phyloP scores from a whole-genome alignment of 2,797 vertebrate species.

The Amblyraja radiata region DNA sequence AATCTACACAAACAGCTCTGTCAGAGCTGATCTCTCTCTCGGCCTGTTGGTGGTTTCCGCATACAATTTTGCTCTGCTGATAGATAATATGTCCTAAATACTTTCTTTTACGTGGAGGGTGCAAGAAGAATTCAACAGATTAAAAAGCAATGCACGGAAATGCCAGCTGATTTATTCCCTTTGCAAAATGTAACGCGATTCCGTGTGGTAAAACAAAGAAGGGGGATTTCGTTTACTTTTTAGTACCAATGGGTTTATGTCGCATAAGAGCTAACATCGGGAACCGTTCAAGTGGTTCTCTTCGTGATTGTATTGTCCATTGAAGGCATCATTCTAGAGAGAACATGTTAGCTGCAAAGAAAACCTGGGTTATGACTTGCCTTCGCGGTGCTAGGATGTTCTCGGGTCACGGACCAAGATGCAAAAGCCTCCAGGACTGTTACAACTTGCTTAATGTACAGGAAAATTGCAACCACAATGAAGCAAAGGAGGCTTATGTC shows the following conservation, averaged over 20 bases:
- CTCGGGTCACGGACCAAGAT: constrained; percentile 45
- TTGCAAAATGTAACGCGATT: neutral
- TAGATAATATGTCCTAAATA: neutral
- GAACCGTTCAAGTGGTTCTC: neutral
- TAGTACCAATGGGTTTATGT: neutral
- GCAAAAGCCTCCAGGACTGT: constrained; percentile 56
- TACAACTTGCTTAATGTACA: constrained; percentile 75
- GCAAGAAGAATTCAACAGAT: neutral
- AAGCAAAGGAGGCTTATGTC: constrained; percentile 73
- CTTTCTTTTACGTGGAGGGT: neutral
- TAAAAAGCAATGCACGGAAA: neutral
- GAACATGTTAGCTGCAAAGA: constrained; percentile 6
- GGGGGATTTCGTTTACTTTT: neutral
- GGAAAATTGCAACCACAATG: constrained; percentile 59
- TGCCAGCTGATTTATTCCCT: neutral
- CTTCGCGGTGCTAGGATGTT: constrained; percentile 44
- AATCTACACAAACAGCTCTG: neutral
- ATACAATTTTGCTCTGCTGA: neutral
- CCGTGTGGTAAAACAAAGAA: neutral
- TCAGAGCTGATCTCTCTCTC: neutral
- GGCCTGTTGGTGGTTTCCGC: neutral
- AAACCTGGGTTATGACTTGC: neutral
- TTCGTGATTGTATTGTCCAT: neutral
- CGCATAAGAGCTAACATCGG: neutral
- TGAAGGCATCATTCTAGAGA: neutral